These are phyloP conservation scores for Trogon surrucura DNA, from an alignment of 2,113 vertebrate genomes.

Conservation along the genomic window DNA sequence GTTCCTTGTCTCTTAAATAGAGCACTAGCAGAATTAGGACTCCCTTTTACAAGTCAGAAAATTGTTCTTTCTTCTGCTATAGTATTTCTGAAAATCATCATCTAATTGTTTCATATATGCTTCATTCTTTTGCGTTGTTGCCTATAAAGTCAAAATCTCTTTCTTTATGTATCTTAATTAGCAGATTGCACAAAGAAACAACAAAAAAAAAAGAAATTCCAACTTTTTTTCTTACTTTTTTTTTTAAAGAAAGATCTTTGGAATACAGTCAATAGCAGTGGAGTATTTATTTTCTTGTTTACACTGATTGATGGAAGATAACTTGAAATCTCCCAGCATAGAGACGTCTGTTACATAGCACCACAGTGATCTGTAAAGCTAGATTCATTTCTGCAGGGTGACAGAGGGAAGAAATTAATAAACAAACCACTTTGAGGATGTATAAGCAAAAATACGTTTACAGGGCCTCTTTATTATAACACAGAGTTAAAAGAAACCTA, in stretches of 20 bases:
- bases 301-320: neutral
- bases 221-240: neutral
- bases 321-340: neutral
- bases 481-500: neutral
- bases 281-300: neutral
- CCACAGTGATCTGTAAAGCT: neutral
- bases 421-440: neutral
- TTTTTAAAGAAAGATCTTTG: neutral
- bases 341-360: neutral
- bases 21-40: neutral
- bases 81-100: neutral
- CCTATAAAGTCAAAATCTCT: neutral
- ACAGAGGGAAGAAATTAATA: conserved; percentile 5
- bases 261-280: neutral
- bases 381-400: neutral
- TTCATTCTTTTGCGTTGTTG: neutral
- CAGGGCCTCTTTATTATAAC: neutral
- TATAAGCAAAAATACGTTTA: neutral
- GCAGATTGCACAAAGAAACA: neutral
- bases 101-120: neutral
- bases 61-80: neutral
- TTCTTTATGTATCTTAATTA: neutral
- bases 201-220: neutral
- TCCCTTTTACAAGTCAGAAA: neutral
- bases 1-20: neutral